Base-by-base conservation (phyloP, 2,888 invertebrate species). In the Lymantria monacha region DNA sequence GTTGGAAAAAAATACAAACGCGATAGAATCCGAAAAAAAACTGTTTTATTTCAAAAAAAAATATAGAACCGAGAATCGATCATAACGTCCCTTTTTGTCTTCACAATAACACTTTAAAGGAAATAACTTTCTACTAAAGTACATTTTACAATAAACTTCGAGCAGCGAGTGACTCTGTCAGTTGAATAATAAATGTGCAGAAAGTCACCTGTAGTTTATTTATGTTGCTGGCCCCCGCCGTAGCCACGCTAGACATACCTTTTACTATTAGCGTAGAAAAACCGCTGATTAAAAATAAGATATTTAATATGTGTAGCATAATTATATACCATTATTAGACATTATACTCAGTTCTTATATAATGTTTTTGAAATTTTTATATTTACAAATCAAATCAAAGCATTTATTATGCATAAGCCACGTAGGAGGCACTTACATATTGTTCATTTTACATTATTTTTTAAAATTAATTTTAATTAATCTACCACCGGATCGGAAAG, bases 121-220 rank as follows among this genome's bases (percentile, higher is more conserved):
- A 76, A 79, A 80, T 78, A 71, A 79, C 78, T 76, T 70, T 69
- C 71, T 69, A 62, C 72, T 71, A 52, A 46, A 58, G 52, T 54
- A 65, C 51, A 74, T 79, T 82, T 84, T 78, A 74, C 75, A 72
- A 65, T 62, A 59, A 76, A 76, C 74, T 81, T 72, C 71, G 73
- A 76, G 79, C 76, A 74, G 81, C 77, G 78, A 80, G 72, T 79
- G 79, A 84, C 80, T 81, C 69, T 75, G 83, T 77, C 80, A 76
- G 66, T 60, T 87, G 82, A 87, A 86, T 87, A 85, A 85, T 85
- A 81, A 84, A 87, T 85, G 79, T 70, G 64, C 51, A 58, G 69
- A 68, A 73, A 77, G 74, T 74, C 66, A 66, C 74, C 61, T 55
- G 66, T 53, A 68, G 22, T 73, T 79, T 81, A 79, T 79, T 81